A percentile compares a stretch with the other conserved stretches of the same genome.
These are phyloP conservation scores for Lineus longissimus DNA, from an alignment of 1,140 invertebrate genomes.

Conservation along the genomic window DNA sequence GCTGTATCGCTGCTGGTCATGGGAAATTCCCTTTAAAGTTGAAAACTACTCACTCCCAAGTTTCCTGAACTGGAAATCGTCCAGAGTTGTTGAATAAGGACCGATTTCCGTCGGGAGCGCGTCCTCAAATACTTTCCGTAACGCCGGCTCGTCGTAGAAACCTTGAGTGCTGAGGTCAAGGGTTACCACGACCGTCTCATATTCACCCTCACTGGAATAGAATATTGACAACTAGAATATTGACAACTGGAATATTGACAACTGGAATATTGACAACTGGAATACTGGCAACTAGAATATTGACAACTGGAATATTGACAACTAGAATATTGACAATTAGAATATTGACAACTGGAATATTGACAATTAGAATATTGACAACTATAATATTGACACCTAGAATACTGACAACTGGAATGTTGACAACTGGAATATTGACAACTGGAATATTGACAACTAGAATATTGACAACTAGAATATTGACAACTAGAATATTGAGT, in stretches of 20 bases:
- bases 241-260: background rate
- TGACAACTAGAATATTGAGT: too few species aligned
- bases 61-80: constrained; percentile 56
- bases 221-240: background rate
- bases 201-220: constrained; percentile 17
- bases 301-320: background rate
- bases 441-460: too few species aligned
- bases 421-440: too few species aligned
- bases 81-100: constrained; percentile 38
- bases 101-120: constrained; percentile 42
- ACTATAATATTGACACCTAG: too few species aligned
- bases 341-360: constrained; percentile 13
- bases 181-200: constrained; percentile 32
- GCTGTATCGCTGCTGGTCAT: too few species aligned
- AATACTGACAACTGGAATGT: too few species aligned
- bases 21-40: too few species aligned
- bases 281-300: background rate
- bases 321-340: background rate
- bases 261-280: background rate
- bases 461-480: too few species aligned
- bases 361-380: background rate
- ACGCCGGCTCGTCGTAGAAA: constrained; percentile 38
- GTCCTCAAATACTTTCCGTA: constrained; percentile 47
- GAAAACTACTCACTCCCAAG: constrained; percentile 55
- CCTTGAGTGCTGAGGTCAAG: constrained; percentile 56